Percentiles rank a stretch among this genome's conserved stretches.
phyloP scores from a whole-genome alignment of 1,140 invertebrate species.

The Drosophila lowei region DNA sequence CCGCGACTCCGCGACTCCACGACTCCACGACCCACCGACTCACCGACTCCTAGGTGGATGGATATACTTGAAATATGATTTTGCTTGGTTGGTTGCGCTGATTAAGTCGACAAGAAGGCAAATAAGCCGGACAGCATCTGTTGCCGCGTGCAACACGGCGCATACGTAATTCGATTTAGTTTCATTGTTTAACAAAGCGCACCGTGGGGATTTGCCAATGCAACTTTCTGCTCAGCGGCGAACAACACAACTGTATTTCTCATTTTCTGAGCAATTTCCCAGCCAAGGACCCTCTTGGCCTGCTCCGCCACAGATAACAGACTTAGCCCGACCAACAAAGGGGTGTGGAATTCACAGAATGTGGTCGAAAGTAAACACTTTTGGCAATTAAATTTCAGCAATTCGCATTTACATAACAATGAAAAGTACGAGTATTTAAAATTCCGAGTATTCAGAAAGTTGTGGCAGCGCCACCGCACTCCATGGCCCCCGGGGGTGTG shows the following conservation, averaged over 20 bases:
- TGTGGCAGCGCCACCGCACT: neutral
- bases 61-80: conserved; percentile 35
- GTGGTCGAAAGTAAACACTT: conserved; percentile 66
- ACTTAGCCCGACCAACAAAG: no score
- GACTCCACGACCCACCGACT: neutral
- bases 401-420: conserved; percentile 73
- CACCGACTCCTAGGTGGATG: neutral
- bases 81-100: conserved; percentile 34
- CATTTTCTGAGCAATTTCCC: conserved; percentile 45
- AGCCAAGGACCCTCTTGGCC: conserved; percentile 7
- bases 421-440: conserved; percentile 56
- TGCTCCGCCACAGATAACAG: conserved; percentile 27
- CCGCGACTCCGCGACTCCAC: neutral
- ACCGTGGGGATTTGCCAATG: conserved; percentile 17
- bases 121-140: conserved; percentile 13
- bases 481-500: neutral
- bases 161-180: conserved; percentile 70
- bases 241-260: conserved; percentile 53
- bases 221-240: conserved; percentile 22
- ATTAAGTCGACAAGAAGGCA: conserved; percentile 31
- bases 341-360: conserved; percentile 7
- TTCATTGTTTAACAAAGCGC: conserved; percentile 61
- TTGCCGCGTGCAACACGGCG: conserved; percentile 50
- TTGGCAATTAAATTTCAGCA: conserved; percentile 70
- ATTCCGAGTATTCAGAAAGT: conserved; percentile 44